Base-by-base conservation (phyloP, 92 coral and sea anemone species). In the Phenganax marumi region DNA sequence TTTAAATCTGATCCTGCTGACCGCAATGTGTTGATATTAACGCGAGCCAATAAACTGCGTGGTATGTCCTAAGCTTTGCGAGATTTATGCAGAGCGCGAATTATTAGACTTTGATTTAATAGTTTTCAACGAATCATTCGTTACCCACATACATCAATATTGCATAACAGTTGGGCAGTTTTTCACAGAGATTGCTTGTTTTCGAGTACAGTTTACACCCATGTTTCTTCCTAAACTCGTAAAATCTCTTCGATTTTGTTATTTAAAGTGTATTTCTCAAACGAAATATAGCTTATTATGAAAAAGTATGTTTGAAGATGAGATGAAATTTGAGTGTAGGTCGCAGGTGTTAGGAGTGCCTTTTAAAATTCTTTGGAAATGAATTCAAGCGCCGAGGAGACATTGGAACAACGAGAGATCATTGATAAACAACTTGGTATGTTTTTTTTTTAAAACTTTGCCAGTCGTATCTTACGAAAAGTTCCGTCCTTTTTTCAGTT, bases 401-500 rank as follows among this genome's bases (percentile, higher is more conserved):
- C 48, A 7, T 1, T 19, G 8, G 81, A 76, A 6, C 18, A 76
- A 39, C 12, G 17, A 6, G 81, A 76, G 33, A 50, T 76, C 12
- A 76, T 76, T 39, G 81, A 76, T 21, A 76, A 76, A 76, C 68
- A 76, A 56, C 33, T 57, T 25, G 81, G 81, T 76, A 48, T 54
- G 81, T 76, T 7, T 70, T 1, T 23, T 72, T 72, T 72, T 47
- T 49, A 8, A 16, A 53, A 46, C 43, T 53, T 12, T 24, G 0
- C 26, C 26, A 33, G 63, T 76, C 39, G 47, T 17, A 52, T 50
- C 7, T 10, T 12, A 12, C 18, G 21, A n/a, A 17, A 6, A 48
- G 11, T 46, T 49, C 50, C 12, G 10, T 51, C 13, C 8, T 52
- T 76, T 57, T 22, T 19, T 17, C 43, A 33, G 43, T 33, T 33